Percentiles rank a stretch among this genome's conserved stretches.
These are phyloP conservation scores for Crocidura indochinensis DNA, from an alignment of 2,797 vertebrate genomes.

Conservation along the genomic window DNA sequence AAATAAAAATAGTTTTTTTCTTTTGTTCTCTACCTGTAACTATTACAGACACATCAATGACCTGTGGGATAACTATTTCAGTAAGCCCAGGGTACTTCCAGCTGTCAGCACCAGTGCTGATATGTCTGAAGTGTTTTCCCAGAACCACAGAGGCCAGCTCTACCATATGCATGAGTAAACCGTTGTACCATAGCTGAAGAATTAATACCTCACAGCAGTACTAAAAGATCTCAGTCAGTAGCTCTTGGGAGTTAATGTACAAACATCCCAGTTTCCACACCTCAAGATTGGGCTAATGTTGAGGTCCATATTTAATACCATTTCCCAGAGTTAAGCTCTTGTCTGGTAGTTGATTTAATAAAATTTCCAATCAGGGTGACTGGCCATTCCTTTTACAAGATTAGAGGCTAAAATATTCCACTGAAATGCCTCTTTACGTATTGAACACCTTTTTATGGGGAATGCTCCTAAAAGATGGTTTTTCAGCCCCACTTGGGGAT, in stretches of 20 bases:
- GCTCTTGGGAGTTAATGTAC: not conserved
- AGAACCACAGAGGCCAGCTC: not conserved
- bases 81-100: not conserved
- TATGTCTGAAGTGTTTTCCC: not conserved
- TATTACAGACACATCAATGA: not conserved
- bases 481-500: not conserved
- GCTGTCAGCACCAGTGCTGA: not conserved
- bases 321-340: slow-evolving; percentile 16
- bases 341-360: not conserved
- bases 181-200: not conserved
- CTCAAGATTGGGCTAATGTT: not conserved
- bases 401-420: not conserved
- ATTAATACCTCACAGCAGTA: not conserved
- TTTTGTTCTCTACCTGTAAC: not conserved
- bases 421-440: not conserved
- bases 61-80: not conserved
- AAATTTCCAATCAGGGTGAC: not conserved
- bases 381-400: not conserved
- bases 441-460: not conserved
- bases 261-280: not conserved
- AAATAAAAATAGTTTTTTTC: not conserved
- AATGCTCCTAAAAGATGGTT: not conserved
- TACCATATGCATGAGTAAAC: not conserved
- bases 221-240: not conserved
- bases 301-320: not conserved